These are phyloP conservation scores for Mactromeris polynyma DNA, from an alignment of 2,888 invertebrate species.

Conservation along the genomic window DNA sequence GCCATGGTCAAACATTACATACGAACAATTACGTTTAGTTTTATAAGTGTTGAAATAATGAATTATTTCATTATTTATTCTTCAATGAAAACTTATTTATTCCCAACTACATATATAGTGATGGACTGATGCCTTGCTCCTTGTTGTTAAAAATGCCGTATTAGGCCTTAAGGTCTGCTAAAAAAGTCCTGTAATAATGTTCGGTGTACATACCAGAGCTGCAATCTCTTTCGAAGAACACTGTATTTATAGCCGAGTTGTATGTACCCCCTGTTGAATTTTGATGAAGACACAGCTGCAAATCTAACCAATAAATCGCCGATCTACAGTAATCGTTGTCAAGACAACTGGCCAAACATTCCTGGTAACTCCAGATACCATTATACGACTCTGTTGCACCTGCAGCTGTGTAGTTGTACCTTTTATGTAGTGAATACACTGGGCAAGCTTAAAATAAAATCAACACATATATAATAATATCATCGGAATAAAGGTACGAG, in stretches of 20 bases:
- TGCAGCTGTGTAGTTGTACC: background rate
- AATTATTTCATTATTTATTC: too few species aligned
- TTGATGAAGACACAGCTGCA: background rate
- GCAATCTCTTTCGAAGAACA: conserved; percentile 7
- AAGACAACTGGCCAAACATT: background rate
- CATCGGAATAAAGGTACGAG: too few species aligned
- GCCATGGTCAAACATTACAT: too few species aligned
- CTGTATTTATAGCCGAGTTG: background rate
- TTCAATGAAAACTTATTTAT: too few species aligned
- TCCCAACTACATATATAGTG: too few species aligned
- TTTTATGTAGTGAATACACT: background rate
- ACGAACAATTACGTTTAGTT: too few species aligned
- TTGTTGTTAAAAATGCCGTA: too few species aligned
- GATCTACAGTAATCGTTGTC: background rate
- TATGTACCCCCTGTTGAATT: background rate
- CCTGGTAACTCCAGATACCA: background rate
- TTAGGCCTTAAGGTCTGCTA: too few species aligned
- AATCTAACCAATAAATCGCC: background rate
- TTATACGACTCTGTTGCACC: background rate
- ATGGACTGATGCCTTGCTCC: too few species aligned
- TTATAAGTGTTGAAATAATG: too few species aligned
- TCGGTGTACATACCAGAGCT: background rate
- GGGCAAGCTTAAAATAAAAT: background rate
- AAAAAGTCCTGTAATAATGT: background rate
- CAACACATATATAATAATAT: background rate